Evolutionary conservation across 1,140 invertebrate species (phyloP), one percentile per base, ranked within the genome.

Genomic region (Zaprionus kolodkinae): DNA sequence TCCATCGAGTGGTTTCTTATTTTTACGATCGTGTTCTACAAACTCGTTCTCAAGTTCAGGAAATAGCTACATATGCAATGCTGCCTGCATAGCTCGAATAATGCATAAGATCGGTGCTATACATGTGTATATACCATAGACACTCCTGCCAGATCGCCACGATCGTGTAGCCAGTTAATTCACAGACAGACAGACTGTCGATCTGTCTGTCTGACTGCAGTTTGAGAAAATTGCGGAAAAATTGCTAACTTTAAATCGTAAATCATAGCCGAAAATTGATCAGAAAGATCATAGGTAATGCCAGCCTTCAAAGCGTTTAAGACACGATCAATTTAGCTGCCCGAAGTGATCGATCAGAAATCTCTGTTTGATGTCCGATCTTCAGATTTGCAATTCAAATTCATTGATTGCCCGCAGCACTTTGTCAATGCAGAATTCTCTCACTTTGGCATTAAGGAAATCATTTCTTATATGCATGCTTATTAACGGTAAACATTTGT

Each of bases 11-110:
- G 17, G 65, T 60, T 72, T 74, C 60, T 48, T 68, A 38, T 35
- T 52, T 60, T 48, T 72, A 56, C 69, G 66, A 36, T 6, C 68
- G 57, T 77, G 60, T 73, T 77, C 75, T 72, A 35, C 52, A 71
- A 88, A 89, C 85, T 68, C 60, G 85, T 88, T 88, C 76, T 89
- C 85, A 88, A 88, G 85, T 88, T 88, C 85, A 88, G 85, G 85
- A 88, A 88, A 89, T 89, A 81, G 45, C 81, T 89, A 27, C 2
- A 27, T 4, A 71, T 73, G 71, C 75, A 75, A 62, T 77, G n/a
- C 30, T 36, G 52, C 45, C 48, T 68, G 17, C 30, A 56, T 69
- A 65, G 77, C 72, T 79, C 76, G 76, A 76, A 72, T 68, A 83
- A 9, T 54, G 54, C 64, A 56, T 66, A 33, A 57, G 72, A 83